A percentile compares a stretch with the other conserved stretches of the same genome.
Conservation (phyloP, 2,797 vertebrate species). For the Catharus ustulatus region DNA sequence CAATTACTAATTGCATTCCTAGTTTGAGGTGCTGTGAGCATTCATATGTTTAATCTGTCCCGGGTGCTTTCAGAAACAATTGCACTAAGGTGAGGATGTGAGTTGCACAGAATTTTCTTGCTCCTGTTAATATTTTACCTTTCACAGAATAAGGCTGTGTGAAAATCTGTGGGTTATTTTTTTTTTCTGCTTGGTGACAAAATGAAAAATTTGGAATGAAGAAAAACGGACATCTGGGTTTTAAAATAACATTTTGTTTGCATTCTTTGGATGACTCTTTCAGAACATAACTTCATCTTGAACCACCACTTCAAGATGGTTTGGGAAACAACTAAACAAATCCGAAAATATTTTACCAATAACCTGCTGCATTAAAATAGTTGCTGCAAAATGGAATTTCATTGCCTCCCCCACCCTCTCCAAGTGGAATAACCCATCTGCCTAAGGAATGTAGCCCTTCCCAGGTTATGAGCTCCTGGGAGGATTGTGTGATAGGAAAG, state of each 20-base stretch:
- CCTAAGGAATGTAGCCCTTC: not conserved
- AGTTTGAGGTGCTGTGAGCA: not conserved
- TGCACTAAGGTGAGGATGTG: not conserved
- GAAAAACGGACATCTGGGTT: not conserved
- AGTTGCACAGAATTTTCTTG: not conserved
- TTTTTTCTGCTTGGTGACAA: not conserved
- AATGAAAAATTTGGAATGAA: not conserved
- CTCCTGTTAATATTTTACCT: not conserved
- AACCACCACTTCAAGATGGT: not conserved
- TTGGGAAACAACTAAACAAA: slow-evolving; percentile 8
- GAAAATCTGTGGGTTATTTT: not conserved
- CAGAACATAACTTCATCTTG: not conserved
- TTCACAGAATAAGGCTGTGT: not conserved
- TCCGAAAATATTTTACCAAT: not conserved
- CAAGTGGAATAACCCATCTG: slow-evolving; percentile 3
- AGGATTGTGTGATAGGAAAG: not conserved
- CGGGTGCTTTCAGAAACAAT: slow-evolving; percentile 4
- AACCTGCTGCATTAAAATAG: not conserved
- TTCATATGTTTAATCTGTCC: slow-evolving; percentile 21
- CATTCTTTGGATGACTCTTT: slow-evolving; percentile 8
- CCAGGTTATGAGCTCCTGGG: not conserved
- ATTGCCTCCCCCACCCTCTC: not conserved
- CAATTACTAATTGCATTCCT: slow-evolving; percentile 13
- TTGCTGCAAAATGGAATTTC: not conserved
- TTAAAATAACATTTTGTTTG: slow-evolving; percentile 26